These are phyloP conservation scores for Heliconius eleuchia DNA, from an alignment of 1,140 invertebrate genomes.

Conservation along the genomic window DNA sequence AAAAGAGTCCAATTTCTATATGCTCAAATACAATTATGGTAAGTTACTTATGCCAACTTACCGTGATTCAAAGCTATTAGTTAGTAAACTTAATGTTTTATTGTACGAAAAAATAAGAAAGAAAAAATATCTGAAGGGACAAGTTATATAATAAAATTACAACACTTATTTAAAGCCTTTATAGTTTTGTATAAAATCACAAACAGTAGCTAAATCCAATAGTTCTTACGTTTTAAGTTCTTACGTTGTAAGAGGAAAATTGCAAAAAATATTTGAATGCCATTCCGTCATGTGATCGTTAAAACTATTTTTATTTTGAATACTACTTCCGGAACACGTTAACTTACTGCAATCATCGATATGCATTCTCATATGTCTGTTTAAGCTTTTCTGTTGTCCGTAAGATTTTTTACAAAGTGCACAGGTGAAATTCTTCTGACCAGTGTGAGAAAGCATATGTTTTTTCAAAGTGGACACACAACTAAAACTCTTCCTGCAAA, in stretches of 20 bases:
- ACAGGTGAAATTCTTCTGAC: conserved; percentile 82
- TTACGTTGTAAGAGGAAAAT: neutral
- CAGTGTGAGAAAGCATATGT: conserved; percentile 87
- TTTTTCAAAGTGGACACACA: conserved; percentile 84
- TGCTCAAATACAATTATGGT: neutral
- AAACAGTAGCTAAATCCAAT: too few species aligned
- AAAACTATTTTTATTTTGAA: conserved; percentile 53
- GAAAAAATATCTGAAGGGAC: neutral
- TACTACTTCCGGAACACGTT: conserved; percentile 76
- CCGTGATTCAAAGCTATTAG: neutral
- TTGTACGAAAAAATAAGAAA: neutral
- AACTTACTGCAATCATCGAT: conserved; percentile 79
- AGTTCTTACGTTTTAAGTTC: too few species aligned
- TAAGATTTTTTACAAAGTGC: conserved; percentile 82
- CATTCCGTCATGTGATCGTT: conserved; percentile 59
- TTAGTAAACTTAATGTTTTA: neutral
- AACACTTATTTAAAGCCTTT: neutral
- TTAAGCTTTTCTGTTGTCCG: conserved; percentile 85
- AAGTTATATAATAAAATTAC: neutral
- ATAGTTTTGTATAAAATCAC: neutral
- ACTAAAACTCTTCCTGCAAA: conserved; percentile 79
- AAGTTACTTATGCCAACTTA: neutral
- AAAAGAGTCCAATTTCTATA: neutral
- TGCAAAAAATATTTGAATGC: conserved; percentile 39
- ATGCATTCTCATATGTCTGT: conserved; percentile 83